These are phyloP conservation scores for Pygmarrhopalites habei DNA, from an alignment of 1,140 invertebrate species.

Conservation along the genomic window DNA sequence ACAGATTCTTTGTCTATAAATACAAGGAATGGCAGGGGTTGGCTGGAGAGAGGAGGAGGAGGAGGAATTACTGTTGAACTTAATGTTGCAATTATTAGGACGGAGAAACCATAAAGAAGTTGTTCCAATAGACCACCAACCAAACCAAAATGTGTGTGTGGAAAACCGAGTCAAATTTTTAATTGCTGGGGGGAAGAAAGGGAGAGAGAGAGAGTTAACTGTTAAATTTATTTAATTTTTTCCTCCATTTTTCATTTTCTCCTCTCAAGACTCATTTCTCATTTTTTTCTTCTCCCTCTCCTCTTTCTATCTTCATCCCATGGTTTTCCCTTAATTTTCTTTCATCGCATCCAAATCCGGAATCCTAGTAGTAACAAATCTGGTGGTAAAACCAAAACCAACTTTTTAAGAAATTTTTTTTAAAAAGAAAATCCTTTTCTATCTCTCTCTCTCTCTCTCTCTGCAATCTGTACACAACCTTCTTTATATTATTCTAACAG, in stretches of 20 bases:
- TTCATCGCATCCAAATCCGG: background rate
- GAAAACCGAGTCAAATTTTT: slow-evolving; percentile 10
- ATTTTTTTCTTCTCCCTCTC: background rate
- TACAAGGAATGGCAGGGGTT: too few species aligned
- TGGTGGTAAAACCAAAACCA: background rate
- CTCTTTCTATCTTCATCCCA: background rate
- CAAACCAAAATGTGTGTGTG: too few species aligned
- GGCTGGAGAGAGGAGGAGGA: too few species aligned
- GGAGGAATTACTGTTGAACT: too few species aligned
- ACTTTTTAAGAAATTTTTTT: background rate
- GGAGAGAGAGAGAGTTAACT: background rate
- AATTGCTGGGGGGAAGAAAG: background rate
- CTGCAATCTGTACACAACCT: too few species aligned
- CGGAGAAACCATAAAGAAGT: slow-evolving; percentile 1
- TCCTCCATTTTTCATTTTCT: background rate
- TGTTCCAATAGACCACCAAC: slow-evolving; percentile 14
- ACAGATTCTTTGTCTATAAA: too few species aligned
- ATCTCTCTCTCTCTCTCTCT: too few species aligned
- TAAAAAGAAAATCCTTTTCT: too few species aligned
- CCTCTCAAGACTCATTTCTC: background rate
- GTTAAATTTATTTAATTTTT: slow-evolving; percentile 8
- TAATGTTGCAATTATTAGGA: slow-evolving; percentile 13
- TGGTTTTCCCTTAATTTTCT: background rate
- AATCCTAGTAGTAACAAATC: background rate
- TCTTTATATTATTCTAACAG: too few species aligned